Evolutionary conservation across 2,113 vertebrate genomes (phyloP), one percentile per base, ranked within the genome.

Genomic region (Labrus mixtus): DNA sequence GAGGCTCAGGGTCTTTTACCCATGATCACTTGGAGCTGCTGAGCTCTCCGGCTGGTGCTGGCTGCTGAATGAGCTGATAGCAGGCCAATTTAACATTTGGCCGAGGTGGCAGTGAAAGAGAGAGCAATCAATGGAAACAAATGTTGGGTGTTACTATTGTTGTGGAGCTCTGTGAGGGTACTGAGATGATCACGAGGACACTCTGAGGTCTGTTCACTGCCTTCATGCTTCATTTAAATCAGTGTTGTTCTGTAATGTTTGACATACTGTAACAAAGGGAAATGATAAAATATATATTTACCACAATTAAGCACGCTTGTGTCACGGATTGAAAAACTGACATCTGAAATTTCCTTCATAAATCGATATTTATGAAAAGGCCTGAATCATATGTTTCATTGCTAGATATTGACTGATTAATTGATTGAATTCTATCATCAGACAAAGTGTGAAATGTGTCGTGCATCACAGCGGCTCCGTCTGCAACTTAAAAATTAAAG

Each of bases 111-210:
- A 46, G 45, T 48, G 60, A 73, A 78, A 73, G 71, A 79, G 71
- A 79, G 53, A 73, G 68, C 74, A 79, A 73, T 81, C 81, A 77
- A 36, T 77, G 65, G 57, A 65, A 84, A 82, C 65, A 82, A 85
- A 79, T 81, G 59, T n/a, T 71, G 56, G 53, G 77, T 81, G 79
- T 65, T 83, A 72, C 50, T 78, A 60, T 66, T 70, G 79, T 79
- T 56, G 25, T 36, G 46, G 17, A 20, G 60, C 53, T 59, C 51
- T 48, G 68, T 62, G 75, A 68, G 53, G 37, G 37, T 57, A 56
- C 36, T 61, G 54, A 81, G 76, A 66, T 63, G 39, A 79, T 65
- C 78, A 81, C 67, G 8, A 20, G 76, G 68, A 55, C 23, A 23
- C 10, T 73, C 51, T 48, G 25, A 55, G 1, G 57, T 29, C 13